Evolutionary conservation across 2,888 invertebrate genomes (phyloP).

Genomic region (Matsumyia berberina): DNA sequence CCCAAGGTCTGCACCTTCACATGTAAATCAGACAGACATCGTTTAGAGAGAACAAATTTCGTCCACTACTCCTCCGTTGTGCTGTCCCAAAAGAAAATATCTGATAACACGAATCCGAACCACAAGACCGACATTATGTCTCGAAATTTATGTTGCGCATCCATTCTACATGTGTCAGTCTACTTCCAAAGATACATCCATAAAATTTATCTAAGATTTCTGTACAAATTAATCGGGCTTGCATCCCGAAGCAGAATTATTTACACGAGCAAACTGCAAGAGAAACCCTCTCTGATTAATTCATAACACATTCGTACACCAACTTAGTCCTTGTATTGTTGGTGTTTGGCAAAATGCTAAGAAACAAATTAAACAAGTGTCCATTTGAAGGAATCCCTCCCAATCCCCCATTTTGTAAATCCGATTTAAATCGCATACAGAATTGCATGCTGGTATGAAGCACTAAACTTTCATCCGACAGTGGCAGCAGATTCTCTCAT

Average conservation of each 20-base stretch:
- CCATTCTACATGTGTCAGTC: background rate
- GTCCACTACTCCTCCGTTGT: background rate
- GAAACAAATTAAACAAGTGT: slow-evolving; percentile 64
- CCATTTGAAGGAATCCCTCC: slow-evolving; percentile 32
- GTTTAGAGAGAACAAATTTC: too few species aligned
- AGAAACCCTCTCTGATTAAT: slow-evolving; percentile 41
- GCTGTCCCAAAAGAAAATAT: background rate
- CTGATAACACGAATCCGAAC: background rate
- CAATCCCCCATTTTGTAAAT: background rate
- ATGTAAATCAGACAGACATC: too few species aligned
- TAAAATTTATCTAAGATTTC: slow-evolving; percentile 23
- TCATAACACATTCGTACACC: slow-evolving; percentile 43
- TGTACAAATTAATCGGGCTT: slow-evolving; percentile 47
- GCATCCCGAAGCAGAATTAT: slow-evolving; percentile 39
- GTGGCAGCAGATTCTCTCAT: slow-evolving; percentile 60
- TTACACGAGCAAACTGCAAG: slow-evolving; percentile 19
- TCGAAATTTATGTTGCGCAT: slow-evolving; percentile 14
- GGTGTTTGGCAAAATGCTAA: slow-evolving; percentile 38
- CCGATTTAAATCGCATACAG: slow-evolving; percentile 30
- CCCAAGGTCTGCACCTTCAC: too few species aligned
- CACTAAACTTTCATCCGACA: slow-evolving; percentile 32
- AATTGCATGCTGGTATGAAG: slow-evolving; percentile 20
- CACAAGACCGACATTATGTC: background rate
- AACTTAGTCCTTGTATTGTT: slow-evolving; percentile 10
- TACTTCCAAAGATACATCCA: background rate